phyloP scores from a whole-genome alignment of 2,888 invertebrate genomes.

The Formica aserva region DNA sequence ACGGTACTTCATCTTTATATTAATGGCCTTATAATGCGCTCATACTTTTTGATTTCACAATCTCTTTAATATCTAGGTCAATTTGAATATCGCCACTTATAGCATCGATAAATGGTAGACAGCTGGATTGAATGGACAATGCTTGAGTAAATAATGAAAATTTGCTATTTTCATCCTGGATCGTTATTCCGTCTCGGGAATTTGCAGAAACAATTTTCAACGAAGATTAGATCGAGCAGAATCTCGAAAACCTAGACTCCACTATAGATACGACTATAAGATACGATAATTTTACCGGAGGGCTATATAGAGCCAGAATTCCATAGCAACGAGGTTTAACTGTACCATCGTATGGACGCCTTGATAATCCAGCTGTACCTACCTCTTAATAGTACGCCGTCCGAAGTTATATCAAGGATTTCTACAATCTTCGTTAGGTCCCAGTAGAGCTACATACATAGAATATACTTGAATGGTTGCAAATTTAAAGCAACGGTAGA shows the following conservation, averaged over 20 bases:
- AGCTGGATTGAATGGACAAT: conserved; percentile 28
- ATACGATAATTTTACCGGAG: conserved; percentile 47
- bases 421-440: conserved; percentile 40
- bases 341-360: conserved; percentile 46
- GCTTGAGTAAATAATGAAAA: conserved; percentile 48
- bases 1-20: conserved; percentile 25
- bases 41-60: conserved; percentile 1
- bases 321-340: conserved; percentile 48
- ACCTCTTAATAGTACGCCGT: conserved; percentile 45
- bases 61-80: conserved; percentile 15
- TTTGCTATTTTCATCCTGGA: conserved; percentile 17
- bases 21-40: background rate
- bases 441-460: conserved; percentile 14
- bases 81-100: conserved; percentile 21
- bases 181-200: conserved; percentile 37
- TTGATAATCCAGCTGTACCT: conserved; percentile 52
- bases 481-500: background rate
- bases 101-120: conserved; percentile 8
- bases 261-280: conserved; percentile 16
- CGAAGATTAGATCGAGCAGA: conserved; percentile 43
- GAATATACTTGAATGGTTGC: background rate
- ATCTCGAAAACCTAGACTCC: conserved; percentile 48
- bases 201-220: conserved; percentile 52
- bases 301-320: conserved; percentile 30
- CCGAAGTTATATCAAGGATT: conserved; percentile 49